Evolutionary conservation across 1,140 invertebrate genomes (phyloP).

Genomic region (Drosophila pruinosa): DNA sequence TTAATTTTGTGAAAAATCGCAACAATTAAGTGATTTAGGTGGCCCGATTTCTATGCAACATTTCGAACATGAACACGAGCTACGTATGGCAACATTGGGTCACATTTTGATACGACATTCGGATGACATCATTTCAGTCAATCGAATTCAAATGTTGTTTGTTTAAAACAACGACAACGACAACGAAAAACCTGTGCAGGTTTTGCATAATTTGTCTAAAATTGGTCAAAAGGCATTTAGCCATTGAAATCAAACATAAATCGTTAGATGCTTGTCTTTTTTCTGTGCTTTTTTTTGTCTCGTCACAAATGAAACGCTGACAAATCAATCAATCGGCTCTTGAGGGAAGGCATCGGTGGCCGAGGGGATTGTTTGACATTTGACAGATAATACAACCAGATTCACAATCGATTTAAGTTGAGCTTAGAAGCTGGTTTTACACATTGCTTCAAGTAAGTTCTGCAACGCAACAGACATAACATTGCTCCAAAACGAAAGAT

Average conservation of each 20-base stretch:
- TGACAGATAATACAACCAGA: constrained; percentile 33
- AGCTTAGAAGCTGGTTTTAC: constrained; percentile 48
- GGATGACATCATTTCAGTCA: constrained; percentile 61
- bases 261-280: constrained; percentile 49
- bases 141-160: constrained; percentile 11
- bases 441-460: background rate
- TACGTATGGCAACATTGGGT: constrained; percentile 1
- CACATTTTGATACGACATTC: constrained; percentile 21
- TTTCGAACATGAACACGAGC: background rate
- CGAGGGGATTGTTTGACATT: constrained; percentile 37
- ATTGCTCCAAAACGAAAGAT: constrained; percentile 51
- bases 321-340: constrained; percentile 65
- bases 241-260: constrained; percentile 59
- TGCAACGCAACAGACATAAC: background rate
- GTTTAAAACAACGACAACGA: background rate
- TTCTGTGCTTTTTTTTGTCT: constrained; percentile 32
- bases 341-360: background rate
- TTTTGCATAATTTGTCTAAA: constrained; percentile 76
- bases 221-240: constrained; percentile 64
- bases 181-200: background rate
- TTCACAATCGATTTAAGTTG: background rate
- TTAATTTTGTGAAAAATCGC: constrained; percentile 75
- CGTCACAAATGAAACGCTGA: constrained; percentile 53
- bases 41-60: constrained; percentile 61
- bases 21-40: constrained; percentile 76